Evolutionary conservation across 2,797 vertebrate species (phyloP).

Genomic region (Clarias pachynema): DNA sequence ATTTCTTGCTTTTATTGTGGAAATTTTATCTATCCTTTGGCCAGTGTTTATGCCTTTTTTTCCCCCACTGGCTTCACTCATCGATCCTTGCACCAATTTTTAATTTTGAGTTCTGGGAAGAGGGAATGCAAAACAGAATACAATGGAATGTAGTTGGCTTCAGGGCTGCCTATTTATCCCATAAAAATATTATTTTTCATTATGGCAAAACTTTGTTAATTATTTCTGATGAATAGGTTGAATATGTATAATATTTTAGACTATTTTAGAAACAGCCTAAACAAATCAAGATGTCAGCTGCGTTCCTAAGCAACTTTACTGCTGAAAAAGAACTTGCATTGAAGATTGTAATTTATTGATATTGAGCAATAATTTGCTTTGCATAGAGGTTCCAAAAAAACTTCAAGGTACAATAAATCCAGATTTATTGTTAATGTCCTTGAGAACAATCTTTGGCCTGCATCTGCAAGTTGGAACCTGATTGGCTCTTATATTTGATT

Average conservation of each 20-base stretch:
- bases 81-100: background rate
- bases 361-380: background rate
- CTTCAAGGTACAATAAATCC: background rate
- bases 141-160: constrained; percentile 4
- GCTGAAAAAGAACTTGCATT: background rate
- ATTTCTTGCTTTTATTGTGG: background rate
- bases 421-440: background rate
- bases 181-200: background rate
- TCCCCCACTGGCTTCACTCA: constrained; percentile 9
- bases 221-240: background rate
- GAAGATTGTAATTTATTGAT: background rate
- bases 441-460: background rate
- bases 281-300: background rate
- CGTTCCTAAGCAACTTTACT: background rate
- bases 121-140: constrained; percentile 32
- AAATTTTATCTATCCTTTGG: background rate
- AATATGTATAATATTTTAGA: constrained; percentile 4
- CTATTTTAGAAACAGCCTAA: background rate
- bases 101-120: constrained; percentile 13
- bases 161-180: background rate
- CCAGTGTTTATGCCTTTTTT: background rate
- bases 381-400: background rate
- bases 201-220: background rate
- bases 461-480: background rate
- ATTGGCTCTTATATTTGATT: background rate